These are phyloP conservation scores for Oryzias sinensis DNA, from an alignment of 2,797 vertebrate species.

Conservation along the genomic window DNA sequence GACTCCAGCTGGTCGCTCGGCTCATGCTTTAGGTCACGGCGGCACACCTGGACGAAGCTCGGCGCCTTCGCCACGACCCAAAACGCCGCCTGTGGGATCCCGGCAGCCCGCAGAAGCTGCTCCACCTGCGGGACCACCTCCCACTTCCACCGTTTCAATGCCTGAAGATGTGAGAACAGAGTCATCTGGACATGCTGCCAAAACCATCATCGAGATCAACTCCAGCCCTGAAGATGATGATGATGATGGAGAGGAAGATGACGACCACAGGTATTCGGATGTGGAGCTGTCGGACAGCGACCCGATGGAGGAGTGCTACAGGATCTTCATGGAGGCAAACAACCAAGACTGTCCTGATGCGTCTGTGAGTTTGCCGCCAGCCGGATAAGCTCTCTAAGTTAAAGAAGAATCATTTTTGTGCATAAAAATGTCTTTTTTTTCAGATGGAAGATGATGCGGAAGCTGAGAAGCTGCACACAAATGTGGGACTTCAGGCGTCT, in stretches of 20 bases:
- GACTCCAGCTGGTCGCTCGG: conserved; percentile 1
- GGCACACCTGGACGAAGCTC: too few relatives aligned
- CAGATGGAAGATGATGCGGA: conserved; percentile 44
- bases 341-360: conserved; percentile 18
- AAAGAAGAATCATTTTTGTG: too few relatives aligned
- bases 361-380: conserved; percentile 55
- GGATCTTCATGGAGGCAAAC: conserved; percentile 82
- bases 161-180: neutral
- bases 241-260: conserved; percentile 53
- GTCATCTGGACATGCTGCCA: too few relatives aligned
- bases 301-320: conserved; percentile 80
- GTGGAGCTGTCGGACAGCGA: conserved; percentile 76
- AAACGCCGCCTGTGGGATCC: neutral
- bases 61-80: too few relatives aligned
- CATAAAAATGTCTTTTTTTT: neutral
- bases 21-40: too few relatives aligned
- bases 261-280: conserved; percentile 58
- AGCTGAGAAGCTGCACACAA: conserved; percentile 33
- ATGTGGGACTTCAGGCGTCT: conserved; percentile 30
- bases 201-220: conserved; percentile 30
- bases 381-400: too few relatives aligned
- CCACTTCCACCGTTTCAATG: conserved; percentile 4
- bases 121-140: conserved; percentile 13
- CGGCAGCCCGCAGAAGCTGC: conserved; percentile 2
- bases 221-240: conserved; percentile 64